Base-by-base conservation (phyloP, 1,140 invertebrate species). In the Diachasmimorpha longicaudata region DNA sequence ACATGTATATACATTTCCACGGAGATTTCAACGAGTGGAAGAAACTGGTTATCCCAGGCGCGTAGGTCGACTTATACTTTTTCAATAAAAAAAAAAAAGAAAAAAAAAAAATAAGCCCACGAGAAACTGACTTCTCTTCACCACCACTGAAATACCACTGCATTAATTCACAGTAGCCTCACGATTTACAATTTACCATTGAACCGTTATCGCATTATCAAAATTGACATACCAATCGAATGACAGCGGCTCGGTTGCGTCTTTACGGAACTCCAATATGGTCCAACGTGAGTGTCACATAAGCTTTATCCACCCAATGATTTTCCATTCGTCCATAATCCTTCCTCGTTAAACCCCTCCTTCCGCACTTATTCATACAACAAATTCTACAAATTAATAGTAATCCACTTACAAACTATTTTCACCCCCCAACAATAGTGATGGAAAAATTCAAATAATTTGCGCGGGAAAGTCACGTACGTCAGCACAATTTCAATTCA, bases 11-110 rank as follows among this genome's bases (percentile, higher is more conserved):
- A 75, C 58, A 69, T 78, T 68, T 73, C 74, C 44, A 71, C 70
- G 55, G 79, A 73, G 78, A 83, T 78, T 83, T 82, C 75, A 82
- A 82, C 77, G 82, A 81, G 77, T 80, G 79, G 77, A 80, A 80
- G 77, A 83, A 83, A 84, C 80, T 81, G 81, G 81, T 81, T 80
- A 79, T 78, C 66, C 76, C 70, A 74, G 76, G 73, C 79, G 71
- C 74, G 79, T 79, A 39, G 74, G 74, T 76, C 74, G 74, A 75
- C 67, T 55, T 55, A 23, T 63, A 63, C 23, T 63, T 63, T 63
- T 55, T 72, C 14, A 48, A 19, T 39, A 48, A 77, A 58, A 69
- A 70, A 42, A 69, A 55, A 23, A 21, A 23, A 58, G 23, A n/a
- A 48, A 19, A 23, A 48, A 77, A 58, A 69, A 70, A 42, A 69